These are phyloP conservation scores for Girardinus metallicus DNA, from an alignment of 2,797 vertebrate species.

Conservation along the genomic window DNA sequence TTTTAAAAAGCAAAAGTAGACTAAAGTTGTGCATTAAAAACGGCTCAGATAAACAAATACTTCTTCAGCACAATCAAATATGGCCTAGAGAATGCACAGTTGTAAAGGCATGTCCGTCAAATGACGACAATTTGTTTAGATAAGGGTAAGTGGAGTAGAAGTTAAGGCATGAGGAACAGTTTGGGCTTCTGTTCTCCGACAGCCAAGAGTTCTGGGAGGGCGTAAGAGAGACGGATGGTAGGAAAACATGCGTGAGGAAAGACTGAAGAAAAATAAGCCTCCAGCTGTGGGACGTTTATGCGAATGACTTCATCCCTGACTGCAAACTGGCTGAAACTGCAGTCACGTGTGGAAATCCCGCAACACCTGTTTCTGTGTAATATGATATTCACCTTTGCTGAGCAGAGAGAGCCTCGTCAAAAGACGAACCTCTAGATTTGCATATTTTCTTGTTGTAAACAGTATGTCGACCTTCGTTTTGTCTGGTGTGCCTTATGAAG, in stretches of 20 bases:
- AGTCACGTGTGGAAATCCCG: constrained; percentile 1
- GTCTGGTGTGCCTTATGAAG: background rate
- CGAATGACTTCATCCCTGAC: constrained; percentile 68
- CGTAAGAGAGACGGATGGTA: constrained; percentile 41
- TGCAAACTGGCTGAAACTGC: constrained; percentile 23
- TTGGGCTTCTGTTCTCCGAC: constrained; percentile 17
- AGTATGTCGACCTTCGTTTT: background rate
- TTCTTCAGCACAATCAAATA: constrained; percentile 26
- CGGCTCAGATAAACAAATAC: constrained; percentile 1
- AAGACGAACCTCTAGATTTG: background rate
- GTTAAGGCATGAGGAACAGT: constrained; percentile 14
- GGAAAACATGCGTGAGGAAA: constrained; percentile 28
- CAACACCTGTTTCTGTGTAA: constrained; percentile 20
- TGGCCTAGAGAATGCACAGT: constrained; percentile 25
- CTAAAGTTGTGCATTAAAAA: constrained; percentile 43
- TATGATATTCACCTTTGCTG: constrained; percentile 16
- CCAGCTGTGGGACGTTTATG: constrained; percentile 50
- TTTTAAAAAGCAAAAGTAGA: background rate
- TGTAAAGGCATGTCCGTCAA: constrained; percentile 25
- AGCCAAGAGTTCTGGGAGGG: constrained; percentile 11
- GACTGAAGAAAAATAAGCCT: constrained; percentile 26
- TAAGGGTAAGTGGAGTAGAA: constrained; percentile 20
- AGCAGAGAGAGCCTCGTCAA: background rate
- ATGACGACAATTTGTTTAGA: constrained; percentile 23
- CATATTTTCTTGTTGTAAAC: background rate